Percentiles rank a stretch among this genome's conserved stretches.
phyloP scores from a whole-genome alignment of 2,797 vertebrate species.

The Poeciliopsis gracilis region DNA sequence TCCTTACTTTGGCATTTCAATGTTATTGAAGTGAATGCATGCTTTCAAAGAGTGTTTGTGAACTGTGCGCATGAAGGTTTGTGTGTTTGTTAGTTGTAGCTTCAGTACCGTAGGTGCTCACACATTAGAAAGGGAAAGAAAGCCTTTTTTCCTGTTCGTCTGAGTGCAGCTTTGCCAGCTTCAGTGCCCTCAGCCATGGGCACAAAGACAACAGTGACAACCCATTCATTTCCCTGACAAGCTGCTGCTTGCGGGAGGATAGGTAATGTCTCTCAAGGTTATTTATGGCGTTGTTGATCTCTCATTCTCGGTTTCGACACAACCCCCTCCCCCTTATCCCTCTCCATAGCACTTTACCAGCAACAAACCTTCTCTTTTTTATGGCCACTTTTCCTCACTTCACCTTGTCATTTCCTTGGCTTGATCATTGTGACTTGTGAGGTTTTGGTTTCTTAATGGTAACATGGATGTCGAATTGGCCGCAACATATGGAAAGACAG shows the following conservation, averaged over 20 bases:
- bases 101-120: constrained; percentile 3
- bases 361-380: constrained; percentile 27
- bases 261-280: constrained; percentile 89
- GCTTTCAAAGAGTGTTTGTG: constrained; percentile 64
- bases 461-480: background rate
- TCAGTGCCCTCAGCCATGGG: constrained; percentile 90
- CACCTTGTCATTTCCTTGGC: constrained; percentile 44
- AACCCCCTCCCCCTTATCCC: constrained; percentile 8
- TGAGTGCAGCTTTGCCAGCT: constrained; percentile 75
- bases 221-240: constrained; percentile 97
- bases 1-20: constrained; percentile 31
- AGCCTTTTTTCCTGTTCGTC: constrained; percentile 46
- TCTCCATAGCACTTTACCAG: constrained; percentile 27
- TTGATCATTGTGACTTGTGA: constrained; percentile 35
- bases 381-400: constrained; percentile 37
- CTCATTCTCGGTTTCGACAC: constrained; percentile 61
- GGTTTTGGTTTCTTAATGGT: constrained; percentile 4
- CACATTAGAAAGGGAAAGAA: constrained; percentile 53
- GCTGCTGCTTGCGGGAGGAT: constrained; percentile 86
- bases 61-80: constrained; percentile 11
- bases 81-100: constrained; percentile 33
- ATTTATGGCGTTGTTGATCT: constrained; percentile 82
- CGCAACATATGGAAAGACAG: background rate
- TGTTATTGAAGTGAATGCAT: constrained; percentile 65
- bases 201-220: constrained; percentile 90